Evolutionary conservation across 2,113 vertebrate species (phyloP).

Genomic region (Lynx canadensis): DNA sequence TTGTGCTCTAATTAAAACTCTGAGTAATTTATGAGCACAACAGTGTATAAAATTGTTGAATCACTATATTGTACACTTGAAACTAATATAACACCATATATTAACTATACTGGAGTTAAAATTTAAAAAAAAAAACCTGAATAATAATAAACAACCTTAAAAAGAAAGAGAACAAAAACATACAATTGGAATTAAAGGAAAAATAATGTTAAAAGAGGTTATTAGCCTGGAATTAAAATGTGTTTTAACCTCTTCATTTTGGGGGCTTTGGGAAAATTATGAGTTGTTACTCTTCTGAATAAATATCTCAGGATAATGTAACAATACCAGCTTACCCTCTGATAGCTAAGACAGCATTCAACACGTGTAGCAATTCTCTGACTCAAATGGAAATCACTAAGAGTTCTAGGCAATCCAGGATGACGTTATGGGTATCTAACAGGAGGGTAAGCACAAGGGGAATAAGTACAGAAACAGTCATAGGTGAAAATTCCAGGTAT

Average conservation of each 20-base stretch:
- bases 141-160: not conserved
- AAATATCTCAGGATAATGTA: not conserved
- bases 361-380: not conserved
- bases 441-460: not conserved
- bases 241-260: not conserved
- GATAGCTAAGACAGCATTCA: not conserved
- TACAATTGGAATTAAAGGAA: not conserved
- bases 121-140: not conserved
- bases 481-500: not conserved
- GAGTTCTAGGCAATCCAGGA: not conserved
- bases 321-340: not conserved
- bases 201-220: not conserved
- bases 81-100: not conserved
- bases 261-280: not conserved
- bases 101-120: not conserved
- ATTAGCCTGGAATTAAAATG: not conserved
- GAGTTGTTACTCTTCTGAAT: not conserved
- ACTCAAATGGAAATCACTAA: not conserved
- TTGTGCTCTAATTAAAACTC: not conserved
- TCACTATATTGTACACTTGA: not conserved
- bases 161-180: not conserved
- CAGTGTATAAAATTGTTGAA: not conserved
- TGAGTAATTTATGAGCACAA: not conserved
- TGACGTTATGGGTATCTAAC: not conserved
- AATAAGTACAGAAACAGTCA: not conserved